Conservation (phyloP, 2,888 invertebrate genomes). For the Lepeophtheirus nordmannii region DNA sequence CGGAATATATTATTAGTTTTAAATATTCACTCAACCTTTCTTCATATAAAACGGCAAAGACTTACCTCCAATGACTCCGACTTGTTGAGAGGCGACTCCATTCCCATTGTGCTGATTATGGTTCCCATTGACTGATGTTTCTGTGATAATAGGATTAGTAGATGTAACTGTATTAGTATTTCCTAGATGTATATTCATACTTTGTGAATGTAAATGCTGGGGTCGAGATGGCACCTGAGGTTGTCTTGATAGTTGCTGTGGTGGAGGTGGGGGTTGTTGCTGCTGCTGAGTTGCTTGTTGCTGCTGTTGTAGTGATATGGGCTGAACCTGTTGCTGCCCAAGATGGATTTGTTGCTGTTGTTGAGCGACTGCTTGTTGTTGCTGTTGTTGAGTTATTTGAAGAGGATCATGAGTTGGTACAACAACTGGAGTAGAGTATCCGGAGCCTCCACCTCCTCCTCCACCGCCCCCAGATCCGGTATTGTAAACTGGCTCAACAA, state of each 20-base stretch:
- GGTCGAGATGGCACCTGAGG: neutral
- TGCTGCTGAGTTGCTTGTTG: neutral
- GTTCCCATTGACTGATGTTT: slow-evolving; percentile 1
- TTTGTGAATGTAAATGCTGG: neutral
- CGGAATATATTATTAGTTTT: neutral
- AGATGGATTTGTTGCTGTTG: neutral
- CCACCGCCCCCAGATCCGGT: neutral
- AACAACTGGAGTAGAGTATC: neutral
- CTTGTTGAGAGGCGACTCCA: neutral
- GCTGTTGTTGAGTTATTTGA: neutral
- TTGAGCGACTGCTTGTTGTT: neutral
- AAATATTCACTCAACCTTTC: neutral
- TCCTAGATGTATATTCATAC: neutral
- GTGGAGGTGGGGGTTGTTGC: neutral
- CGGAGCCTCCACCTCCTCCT: neutral
- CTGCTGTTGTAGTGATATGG: neutral
- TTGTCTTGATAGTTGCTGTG: neutral
- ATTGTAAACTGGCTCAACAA: neutral
- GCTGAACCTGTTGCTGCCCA: neutral
- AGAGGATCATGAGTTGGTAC: neutral
- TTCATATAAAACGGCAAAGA: no score
- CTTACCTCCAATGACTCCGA: neutral
- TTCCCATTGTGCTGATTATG: slow-evolving; percentile 5
- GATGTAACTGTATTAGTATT: no score
- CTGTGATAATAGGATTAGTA: neutral